A percentile compares a stretch with the other conserved stretches of the same genome.
phyloP scores from a whole-genome alignment of 92 coral and sea anemone species.

The Actinostola sp. region DNA sequence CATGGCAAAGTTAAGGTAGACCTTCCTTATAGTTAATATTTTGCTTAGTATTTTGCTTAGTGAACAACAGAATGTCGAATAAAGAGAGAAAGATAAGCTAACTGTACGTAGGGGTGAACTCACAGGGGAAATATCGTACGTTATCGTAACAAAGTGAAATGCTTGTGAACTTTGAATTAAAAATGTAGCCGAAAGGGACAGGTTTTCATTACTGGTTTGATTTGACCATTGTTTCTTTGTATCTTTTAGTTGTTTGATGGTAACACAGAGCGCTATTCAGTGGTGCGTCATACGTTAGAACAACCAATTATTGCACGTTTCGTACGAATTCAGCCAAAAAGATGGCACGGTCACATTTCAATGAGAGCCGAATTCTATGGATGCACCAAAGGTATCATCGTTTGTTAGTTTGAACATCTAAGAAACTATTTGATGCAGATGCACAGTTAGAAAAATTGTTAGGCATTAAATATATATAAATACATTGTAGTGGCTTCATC shows the following conservation, averaged over 20 bases:
- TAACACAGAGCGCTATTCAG: conserved; percentile 29
- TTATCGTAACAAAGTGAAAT: not conserved
- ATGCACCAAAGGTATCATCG: conserved; percentile 50
- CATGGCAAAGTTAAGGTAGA: not conserved
- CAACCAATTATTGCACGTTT: conserved; percentile 51
- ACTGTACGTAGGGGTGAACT: no score
- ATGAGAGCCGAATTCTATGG: conserved; percentile 63
- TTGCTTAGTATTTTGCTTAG: no score
- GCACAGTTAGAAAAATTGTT: no score
- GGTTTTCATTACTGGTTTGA: not conserved
- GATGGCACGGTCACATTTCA: conserved; percentile 35
- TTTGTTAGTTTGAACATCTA: not conserved
- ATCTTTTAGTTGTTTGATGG: conserved; percentile 41
- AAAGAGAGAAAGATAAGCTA: not conserved
- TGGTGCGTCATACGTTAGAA: conserved; percentile 26
- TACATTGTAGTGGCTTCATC: no score
- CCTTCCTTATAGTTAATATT: not conserved
- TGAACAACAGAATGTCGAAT: no score
- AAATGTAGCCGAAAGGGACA: no score
- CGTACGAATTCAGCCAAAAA: conserved; percentile 35
- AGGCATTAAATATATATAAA: no score
- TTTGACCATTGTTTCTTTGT: not conserved
- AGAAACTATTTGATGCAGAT: no score
- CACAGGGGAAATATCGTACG: not conserved
- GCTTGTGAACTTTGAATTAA: not conserved